A percentile compares a stretch with the other conserved stretches of the same genome.
phyloP scores from a whole-genome alignment of 2,797 vertebrate genomes.

The Adelosebastes latens region DNA sequence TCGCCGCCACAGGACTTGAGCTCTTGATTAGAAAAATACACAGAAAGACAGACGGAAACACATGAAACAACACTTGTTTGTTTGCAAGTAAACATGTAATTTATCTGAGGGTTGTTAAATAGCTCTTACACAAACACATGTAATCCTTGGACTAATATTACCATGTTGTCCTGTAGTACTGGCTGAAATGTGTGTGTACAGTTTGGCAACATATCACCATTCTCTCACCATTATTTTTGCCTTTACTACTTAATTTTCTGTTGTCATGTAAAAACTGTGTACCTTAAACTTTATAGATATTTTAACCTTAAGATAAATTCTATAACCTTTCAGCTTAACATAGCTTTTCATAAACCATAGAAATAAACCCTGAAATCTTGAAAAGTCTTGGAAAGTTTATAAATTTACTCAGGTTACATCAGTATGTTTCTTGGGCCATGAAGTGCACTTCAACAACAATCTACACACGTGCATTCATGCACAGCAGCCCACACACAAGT shows the following conservation, averaged over 20 bases:
- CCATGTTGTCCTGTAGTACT: background rate
- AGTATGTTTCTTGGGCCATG: background rate
- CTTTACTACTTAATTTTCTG: background rate
- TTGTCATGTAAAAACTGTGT: too few relatives aligned
- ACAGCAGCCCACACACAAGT: background rate
- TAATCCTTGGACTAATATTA: background rate
- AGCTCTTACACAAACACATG: background rate
- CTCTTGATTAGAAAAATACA: background rate
- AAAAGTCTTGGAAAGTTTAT: background rate
- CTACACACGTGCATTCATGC: background rate
- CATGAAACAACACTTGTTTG: background rate
- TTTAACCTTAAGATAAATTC: background rate
- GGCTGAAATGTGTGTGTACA: background rate
- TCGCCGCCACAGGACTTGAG: too few relatives aligned
- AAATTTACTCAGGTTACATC: background rate
- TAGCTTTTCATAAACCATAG: background rate
- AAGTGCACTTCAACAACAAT: background rate
- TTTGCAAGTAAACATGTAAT: background rate
- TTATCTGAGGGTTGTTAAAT: background rate
- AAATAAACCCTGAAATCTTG: background rate
- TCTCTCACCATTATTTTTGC: background rate
- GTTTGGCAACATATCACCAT: background rate
- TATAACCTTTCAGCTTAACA: background rate
- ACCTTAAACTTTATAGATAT: background rate
- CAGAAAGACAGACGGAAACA: background rate